phyloP scores from a whole-genome alignment of 2,888 invertebrate species.

The Vanessa cardui region DNA sequence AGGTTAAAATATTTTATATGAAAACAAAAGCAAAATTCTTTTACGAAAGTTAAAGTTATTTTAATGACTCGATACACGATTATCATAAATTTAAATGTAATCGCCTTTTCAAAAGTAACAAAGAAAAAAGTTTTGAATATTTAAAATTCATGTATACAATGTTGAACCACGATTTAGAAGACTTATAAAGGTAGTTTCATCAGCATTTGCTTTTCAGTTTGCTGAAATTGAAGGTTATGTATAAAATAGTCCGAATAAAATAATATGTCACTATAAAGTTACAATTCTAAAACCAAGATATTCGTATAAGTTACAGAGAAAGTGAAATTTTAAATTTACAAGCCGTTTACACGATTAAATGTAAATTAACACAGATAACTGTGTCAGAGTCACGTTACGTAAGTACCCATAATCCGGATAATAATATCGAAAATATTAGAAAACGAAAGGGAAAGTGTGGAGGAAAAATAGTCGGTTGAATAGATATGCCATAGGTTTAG shows the following conservation, averaged over 20 bases:
- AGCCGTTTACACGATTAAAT: slow-evolving; percentile 21
- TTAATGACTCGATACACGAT: background rate
- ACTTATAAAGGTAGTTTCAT: too few relatives aligned
- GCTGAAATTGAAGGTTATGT: slow-evolving; percentile 6
- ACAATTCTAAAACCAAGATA: background rate
- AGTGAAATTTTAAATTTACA: slow-evolving; percentile 16
- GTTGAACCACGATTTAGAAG: too few relatives aligned
- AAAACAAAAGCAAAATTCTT: background rate
- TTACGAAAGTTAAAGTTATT: background rate
- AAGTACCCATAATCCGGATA: slow-evolving; percentile 32
- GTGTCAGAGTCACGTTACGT: slow-evolving; percentile 31
- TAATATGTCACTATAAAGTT: background rate
- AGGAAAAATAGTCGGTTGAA: background rate
- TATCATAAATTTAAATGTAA: background rate
- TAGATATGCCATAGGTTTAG: too few relatives aligned
- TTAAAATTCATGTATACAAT: too few relatives aligned
- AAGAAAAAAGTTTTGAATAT: background rate
- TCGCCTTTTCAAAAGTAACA: background rate
- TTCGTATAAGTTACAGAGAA: slow-evolving; percentile 1
- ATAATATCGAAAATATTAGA: slow-evolving; percentile 42
- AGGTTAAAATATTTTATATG: slow-evolving; percentile 6
- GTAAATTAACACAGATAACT: slow-evolving; percentile 34
- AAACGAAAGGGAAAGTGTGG: slow-evolving; percentile 29
- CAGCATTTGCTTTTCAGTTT: too few relatives aligned
- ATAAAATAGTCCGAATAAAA: background rate